phyloP scores from a whole-genome alignment of 2,888 invertebrate species.

The Spatulosminthurus flaviceps region DNA sequence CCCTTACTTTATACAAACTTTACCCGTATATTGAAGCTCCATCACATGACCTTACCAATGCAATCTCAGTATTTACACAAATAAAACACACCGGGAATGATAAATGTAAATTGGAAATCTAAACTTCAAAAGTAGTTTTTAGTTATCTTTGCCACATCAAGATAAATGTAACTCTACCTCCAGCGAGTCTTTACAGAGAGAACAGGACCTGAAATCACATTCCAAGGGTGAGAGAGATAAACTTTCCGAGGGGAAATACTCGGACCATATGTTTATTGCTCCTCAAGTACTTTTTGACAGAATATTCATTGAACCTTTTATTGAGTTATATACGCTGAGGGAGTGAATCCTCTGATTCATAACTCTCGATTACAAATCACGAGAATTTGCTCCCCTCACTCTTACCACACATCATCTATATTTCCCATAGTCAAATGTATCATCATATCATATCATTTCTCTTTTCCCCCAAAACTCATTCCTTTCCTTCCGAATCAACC shows the following conservation, averaged over 20 bases:
- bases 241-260: not conserved
- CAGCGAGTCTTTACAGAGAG: too few relatives aligned
- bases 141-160: not conserved
- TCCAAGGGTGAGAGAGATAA: not conserved
- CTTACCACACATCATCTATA: too few relatives aligned
- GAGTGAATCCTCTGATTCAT: slow-evolving; percentile 24
- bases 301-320: slow-evolving; percentile 43
- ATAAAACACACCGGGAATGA: not conserved
- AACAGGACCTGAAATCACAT: not conserved
- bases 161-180: too few relatives aligned
- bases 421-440: not conserved
- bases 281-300: slow-evolving; percentile 43
- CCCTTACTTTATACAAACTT: too few relatives aligned
- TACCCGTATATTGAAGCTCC: too few relatives aligned
- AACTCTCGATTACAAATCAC: slow-evolving; percentile 30
- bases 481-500: not conserved
- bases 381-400: slow-evolving; percentile 7
- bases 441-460: too few relatives aligned
- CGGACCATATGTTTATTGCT: slow-evolving; percentile 41
- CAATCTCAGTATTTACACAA: not conserved
- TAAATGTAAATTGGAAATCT: too few relatives aligned
- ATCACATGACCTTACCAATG: too few relatives aligned
- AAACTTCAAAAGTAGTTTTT: not conserved
- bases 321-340: slow-evolving; percentile 31
- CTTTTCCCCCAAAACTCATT: not conserved